phyloP scores from a whole-genome alignment of 2,888 invertebrate genomes.

The Gandaritis pyraliata region DNA sequence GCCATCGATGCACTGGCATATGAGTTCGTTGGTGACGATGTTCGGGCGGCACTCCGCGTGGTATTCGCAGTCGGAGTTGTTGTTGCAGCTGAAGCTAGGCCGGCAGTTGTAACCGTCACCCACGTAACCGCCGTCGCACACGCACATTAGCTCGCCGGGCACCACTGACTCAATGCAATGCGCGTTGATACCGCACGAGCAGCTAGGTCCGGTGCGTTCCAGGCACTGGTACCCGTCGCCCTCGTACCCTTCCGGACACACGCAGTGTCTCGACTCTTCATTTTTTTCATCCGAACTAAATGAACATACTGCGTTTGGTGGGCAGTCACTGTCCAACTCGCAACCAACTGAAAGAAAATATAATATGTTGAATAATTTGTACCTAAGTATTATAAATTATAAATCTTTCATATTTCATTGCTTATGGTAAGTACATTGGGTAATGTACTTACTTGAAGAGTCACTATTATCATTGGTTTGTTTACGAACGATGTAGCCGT shows the following conservation, averaged over 20 bases:
- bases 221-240: constrained; percentile 93
- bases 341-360: constrained; percentile 86
- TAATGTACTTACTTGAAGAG: constrained; percentile 56
- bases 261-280: constrained; percentile 83
- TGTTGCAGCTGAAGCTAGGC: constrained; percentile 86
- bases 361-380: not conserved
- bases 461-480: constrained; percentile 44
- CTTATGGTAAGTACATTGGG: too few relatives aligned
- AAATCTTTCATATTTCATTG: too few relatives aligned
- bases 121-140: constrained; percentile 91
- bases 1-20: constrained; percentile 92
- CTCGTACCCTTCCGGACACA: constrained; percentile 92
- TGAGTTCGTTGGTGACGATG: constrained; percentile 82
- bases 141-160: constrained; percentile 87
- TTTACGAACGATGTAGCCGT: constrained; percentile 38
- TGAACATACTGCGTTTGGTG: constrained; percentile 91
- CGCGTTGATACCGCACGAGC: constrained; percentile 89
- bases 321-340: constrained; percentile 90
- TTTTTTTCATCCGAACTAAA: constrained; percentile 73
- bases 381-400: not conserved
- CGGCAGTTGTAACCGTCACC: constrained; percentile 93
- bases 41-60: constrained; percentile 90
- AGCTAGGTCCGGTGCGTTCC: constrained; percentile 68
- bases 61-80: constrained; percentile 87
- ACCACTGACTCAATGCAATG: constrained; percentile 89